Conservation (phyloP, 2,113 vertebrate genomes). For the Malurus melanocephalus region DNA sequence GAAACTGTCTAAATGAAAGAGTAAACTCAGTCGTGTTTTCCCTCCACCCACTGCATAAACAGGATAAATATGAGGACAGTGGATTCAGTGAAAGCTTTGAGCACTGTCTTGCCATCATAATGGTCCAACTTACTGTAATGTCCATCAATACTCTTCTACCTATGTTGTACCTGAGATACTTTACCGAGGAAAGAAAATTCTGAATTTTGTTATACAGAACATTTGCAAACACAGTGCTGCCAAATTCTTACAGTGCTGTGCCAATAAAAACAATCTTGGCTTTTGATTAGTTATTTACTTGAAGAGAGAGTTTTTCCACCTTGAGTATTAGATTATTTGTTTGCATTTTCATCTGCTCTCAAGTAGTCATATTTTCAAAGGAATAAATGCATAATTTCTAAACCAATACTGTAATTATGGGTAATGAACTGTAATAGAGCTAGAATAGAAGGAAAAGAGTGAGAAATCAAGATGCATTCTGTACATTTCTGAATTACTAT, state of each 20-base stretch:
- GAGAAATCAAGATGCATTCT: slow-evolving; percentile 34
- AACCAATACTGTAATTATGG: slow-evolving; percentile 42
- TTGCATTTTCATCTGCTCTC: slow-evolving; percentile 48
- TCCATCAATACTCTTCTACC: background rate
- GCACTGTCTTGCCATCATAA: background rate
- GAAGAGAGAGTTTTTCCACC: slow-evolving; percentile 44
- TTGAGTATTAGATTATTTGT: slow-evolving; percentile 41
- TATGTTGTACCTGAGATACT: background rate
- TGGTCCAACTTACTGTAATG: background rate
- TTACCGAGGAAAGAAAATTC: background rate
- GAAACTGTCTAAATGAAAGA: background rate
- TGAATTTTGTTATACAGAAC: background rate
- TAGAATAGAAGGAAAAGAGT: slow-evolving; percentile 18
- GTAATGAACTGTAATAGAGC: slow-evolving; percentile 27
- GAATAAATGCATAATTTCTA: slow-evolving; percentile 58
- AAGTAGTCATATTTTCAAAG: slow-evolving; percentile 39
- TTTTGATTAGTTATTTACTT: slow-evolving; percentile 61
- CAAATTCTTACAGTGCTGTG: background rate
- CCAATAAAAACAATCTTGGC: background rate
- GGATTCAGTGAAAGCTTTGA: background rate
- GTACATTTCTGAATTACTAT: background rate
- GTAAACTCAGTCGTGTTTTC: background rate
- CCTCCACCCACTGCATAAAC: background rate
- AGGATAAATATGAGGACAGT: background rate
- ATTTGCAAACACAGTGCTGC: background rate